A percentile compares a stretch with the other conserved stretches of the same genome.
Evolutionary conservation across 2,113 vertebrate genomes (phyloP).

Genomic region (Neopipo cinnamomea): DNA sequence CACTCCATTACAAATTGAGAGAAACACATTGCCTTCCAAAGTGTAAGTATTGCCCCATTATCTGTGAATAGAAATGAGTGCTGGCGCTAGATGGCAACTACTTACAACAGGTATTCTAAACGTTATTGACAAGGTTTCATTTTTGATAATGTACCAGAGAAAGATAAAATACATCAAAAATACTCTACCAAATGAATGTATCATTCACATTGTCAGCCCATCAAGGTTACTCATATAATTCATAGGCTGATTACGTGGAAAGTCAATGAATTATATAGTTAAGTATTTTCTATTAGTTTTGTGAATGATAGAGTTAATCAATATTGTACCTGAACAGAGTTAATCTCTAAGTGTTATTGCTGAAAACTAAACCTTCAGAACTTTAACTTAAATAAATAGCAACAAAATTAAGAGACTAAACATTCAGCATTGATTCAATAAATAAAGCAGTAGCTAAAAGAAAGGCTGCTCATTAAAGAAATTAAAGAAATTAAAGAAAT

Average conservation of each 20-base stretch:
- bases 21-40: conserved; percentile 56
- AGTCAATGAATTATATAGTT: conserved; percentile 64
- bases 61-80: conserved; percentile 57
- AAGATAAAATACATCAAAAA: conserved; percentile 70
- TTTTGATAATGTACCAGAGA: conserved; percentile 62
- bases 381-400: not conserved
- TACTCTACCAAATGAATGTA: conserved; percentile 50
- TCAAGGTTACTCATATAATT: conserved; percentile 64
- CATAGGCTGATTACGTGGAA: conserved; percentile 62
- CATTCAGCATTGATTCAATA: not conserved
- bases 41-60: conserved; percentile 24
- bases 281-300: conserved; percentile 65
- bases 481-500: not conserved
- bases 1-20: conserved; percentile 35
- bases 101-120: conserved; percentile 55
- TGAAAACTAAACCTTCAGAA: not conserved
- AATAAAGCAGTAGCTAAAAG: not conserved
- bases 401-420: not conserved
- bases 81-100: conserved; percentile 51
- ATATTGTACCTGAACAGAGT: conserved; percentile 33
- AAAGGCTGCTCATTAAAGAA: not conserved
- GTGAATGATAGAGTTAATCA: conserved; percentile 62
- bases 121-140: conserved; percentile 51
- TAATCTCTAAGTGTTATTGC: not conserved
- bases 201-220: conserved; percentile 50